phyloP scores from a whole-genome alignment of 2,797 vertebrate species.

The Danio albolineatus region DNA sequence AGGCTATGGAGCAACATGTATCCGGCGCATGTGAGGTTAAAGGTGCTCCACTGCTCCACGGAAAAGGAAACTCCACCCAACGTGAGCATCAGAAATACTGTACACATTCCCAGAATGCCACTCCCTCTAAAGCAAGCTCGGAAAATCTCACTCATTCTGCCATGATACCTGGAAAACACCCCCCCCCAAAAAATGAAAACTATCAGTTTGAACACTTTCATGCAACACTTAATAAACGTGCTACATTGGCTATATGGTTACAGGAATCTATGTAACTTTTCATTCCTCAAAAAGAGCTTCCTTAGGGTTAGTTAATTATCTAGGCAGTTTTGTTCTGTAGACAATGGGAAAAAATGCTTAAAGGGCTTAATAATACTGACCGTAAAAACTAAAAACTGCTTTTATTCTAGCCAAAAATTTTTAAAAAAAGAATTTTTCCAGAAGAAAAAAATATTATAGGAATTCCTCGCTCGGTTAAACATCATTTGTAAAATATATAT shows the following conservation, averaged over 20 bases:
- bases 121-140: constrained; percentile 51
- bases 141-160: constrained; percentile 35
- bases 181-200: not conserved
- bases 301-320: too few species aligned
- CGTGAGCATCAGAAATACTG: constrained; percentile 14
- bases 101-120: not conserved
- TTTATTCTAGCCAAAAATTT: too few species aligned
- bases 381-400: too few species aligned
- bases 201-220: not conserved
- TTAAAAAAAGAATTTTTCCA: too few species aligned
- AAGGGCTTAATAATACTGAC: too few species aligned
- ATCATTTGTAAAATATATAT: too few species aligned
- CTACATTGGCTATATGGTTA: not conserved
- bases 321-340: too few species aligned
- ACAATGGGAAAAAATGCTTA: too few species aligned
- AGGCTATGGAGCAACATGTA: constrained; percentile 47
- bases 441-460: too few species aligned
- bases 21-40: not conserved
- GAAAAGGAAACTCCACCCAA: constrained; percentile 1
- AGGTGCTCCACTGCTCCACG: not conserved
- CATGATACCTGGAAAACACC: constrained; percentile 56
- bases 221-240: not conserved
- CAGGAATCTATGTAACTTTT: not conserved
- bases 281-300: too few species aligned
- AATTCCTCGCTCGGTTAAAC: too few species aligned